phyloP scores from a whole-genome alignment of 2,888 invertebrate species.

The Chouioia cunea region DNA sequence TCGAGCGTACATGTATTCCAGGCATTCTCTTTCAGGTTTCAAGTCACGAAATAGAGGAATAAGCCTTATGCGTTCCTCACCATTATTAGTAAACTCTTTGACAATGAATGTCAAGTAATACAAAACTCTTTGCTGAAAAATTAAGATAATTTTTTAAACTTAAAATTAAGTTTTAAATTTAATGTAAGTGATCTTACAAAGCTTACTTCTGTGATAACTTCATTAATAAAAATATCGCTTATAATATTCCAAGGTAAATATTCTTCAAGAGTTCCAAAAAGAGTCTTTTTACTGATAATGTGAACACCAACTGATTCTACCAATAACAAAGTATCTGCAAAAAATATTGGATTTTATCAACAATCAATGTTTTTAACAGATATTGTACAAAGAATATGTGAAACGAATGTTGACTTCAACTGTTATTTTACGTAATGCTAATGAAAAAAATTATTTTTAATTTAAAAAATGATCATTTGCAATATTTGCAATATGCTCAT shows the following conservation, averaged over 20 bases:
- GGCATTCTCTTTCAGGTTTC: constrained; percentile 66
- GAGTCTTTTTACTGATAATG: constrained; percentile 52
- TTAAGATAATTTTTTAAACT: background rate
- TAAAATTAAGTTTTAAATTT: constrained; percentile 12
- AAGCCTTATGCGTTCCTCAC: constrained; percentile 56
- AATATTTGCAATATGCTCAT: too few relatives aligned
- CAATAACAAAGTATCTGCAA: constrained; percentile 61
- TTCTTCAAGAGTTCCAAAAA: constrained; percentile 50
- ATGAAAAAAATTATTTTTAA: too few relatives aligned
- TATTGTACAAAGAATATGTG: too few relatives aligned
- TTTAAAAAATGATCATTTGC: too few relatives aligned
- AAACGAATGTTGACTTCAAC: too few relatives aligned
- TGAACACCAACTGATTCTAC: constrained; percentile 64
- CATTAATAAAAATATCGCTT: constrained; percentile 64
- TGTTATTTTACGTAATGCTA: too few relatives aligned
- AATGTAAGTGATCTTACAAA: background rate
- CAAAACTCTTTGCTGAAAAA: constrained; percentile 63
- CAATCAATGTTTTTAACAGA: background rate
- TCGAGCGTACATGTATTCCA: constrained; percentile 66
- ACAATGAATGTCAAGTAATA: constrained; percentile 63
- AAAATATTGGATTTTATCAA: background rate
- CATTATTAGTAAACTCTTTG: constrained; percentile 53
- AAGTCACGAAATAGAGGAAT: constrained; percentile 64
- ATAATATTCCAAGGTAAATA: constrained; percentile 65
- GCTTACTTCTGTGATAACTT: constrained; percentile 64